Evolutionary conservation across 2,797 vertebrate genomes (phyloP).

Genomic region (Glossophaga mutica): DNA sequence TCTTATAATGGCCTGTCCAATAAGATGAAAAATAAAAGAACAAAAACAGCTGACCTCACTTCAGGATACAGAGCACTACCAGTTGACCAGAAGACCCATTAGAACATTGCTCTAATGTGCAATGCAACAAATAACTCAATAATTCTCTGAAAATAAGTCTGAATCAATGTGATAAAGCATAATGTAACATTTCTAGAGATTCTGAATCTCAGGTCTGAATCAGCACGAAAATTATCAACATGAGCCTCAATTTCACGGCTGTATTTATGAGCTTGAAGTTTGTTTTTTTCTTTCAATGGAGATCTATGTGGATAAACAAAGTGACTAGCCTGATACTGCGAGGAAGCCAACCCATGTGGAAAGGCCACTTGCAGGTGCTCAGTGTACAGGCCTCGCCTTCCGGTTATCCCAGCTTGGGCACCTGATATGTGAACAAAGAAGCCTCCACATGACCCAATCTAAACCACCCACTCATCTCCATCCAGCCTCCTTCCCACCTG

Average conservation of each 20-base stretch:
- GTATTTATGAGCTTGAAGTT: background rate
- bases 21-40: background rate
- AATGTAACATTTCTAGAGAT: background rate
- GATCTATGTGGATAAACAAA: background rate
- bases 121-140: background rate
- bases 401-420: background rate
- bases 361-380: background rate
- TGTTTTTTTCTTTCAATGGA: background rate
- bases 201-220: background rate
- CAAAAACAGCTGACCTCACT: background rate
- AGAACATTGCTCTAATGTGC: background rate
- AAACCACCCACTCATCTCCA: background rate
- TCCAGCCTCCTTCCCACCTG: background rate
- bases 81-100: background rate
- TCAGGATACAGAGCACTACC: background rate
- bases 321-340: background rate
- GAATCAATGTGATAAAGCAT: background rate
- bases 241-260: background rate
- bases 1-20: background rate
- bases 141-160: background rate
- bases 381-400: background rate
- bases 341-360: background rate
- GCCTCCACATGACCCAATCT: background rate
- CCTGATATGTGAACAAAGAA: background rate
- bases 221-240: background rate